phyloP scores from a whole-genome alignment of 2,888 invertebrate genomes.

The Archaeoteleia sp. region DNA sequence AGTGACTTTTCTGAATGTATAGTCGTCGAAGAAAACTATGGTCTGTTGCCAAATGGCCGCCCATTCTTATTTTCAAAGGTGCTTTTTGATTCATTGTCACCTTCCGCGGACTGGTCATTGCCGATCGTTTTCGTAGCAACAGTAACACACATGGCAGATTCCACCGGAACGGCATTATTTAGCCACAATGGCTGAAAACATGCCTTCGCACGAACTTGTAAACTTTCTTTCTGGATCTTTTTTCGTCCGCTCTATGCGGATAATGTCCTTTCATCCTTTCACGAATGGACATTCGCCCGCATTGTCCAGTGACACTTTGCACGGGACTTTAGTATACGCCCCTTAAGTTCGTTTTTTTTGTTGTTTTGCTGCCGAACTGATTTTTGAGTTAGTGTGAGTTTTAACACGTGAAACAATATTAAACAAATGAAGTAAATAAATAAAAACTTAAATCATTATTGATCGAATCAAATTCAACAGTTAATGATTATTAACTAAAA shows the following conservation, averaged over 20 bases:
- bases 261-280: conserved; percentile 66
- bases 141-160: conserved; percentile 59
- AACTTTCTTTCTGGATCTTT: conserved; percentile 58
- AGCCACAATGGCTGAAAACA: conserved; percentile 64
- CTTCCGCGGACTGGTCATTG: conserved; percentile 48
- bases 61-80: conserved; percentile 39
- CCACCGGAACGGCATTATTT: conserved; percentile 62
- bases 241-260: conserved; percentile 57
- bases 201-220: conserved; percentile 65
- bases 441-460: no score
- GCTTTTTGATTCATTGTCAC: conserved; percentile 47
- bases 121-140: conserved; percentile 48
- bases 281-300: conserved; percentile 59
- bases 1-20: neutral
- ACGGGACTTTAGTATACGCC: conserved; percentile 54
- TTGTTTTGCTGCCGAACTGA: conserved; percentile 27
- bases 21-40: neutral
- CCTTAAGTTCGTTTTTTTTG: conserved; percentile 29
- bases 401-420: no score
- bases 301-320: conserved; percentile 64
- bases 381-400: no score
- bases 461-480: no score
- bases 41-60: conserved; percentile 27
- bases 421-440: no score
- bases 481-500: no score